phyloP scores from a whole-genome alignment of 2,888 invertebrate species.

The Hypsopygia costalis region DNA sequence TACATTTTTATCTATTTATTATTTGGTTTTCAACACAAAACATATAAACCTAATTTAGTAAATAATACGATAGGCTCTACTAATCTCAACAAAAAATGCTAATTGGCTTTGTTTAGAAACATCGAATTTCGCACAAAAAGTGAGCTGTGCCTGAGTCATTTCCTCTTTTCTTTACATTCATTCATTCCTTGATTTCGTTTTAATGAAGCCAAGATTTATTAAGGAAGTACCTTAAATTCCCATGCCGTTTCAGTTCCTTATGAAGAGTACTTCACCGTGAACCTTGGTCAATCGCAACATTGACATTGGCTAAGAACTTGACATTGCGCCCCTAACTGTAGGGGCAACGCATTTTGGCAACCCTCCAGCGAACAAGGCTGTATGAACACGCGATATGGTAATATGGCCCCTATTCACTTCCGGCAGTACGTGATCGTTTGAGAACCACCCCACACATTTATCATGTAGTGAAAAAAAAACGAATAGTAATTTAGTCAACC shows the following conservation, averaged over 20 bases:
- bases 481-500: no score
- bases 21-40: no score
- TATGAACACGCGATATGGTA: slow-evolving; percentile 61
- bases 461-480: neutral
- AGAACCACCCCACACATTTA: slow-evolving; percentile 23
- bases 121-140: no score
- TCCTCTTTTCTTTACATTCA: no score
- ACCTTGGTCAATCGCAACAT: slow-evolving; percentile 22
- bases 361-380: slow-evolving; percentile 45
- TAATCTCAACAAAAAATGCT: no score
- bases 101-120: no score
- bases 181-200: no score
- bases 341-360: slow-evolving; percentile 35
- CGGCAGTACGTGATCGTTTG: slow-evolving; percentile 23
- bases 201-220: neutral
- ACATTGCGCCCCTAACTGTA: slow-evolving; percentile 23
- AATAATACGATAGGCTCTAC: no score
- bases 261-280: slow-evolving; percentile 20
- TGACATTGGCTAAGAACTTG: slow-evolving; percentile 36
- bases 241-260: slow-evolving; percentile 8
- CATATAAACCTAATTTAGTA: no score
- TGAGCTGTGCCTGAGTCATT: no score
- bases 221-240: neutral
- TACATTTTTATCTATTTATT: no score
- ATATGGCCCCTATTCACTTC: slow-evolving; percentile 43